Evolutionary conservation across 2,113 vertebrate genomes (phyloP), one percentile per base, ranked within the genome.

Genomic region (Bos indicus): DNA sequence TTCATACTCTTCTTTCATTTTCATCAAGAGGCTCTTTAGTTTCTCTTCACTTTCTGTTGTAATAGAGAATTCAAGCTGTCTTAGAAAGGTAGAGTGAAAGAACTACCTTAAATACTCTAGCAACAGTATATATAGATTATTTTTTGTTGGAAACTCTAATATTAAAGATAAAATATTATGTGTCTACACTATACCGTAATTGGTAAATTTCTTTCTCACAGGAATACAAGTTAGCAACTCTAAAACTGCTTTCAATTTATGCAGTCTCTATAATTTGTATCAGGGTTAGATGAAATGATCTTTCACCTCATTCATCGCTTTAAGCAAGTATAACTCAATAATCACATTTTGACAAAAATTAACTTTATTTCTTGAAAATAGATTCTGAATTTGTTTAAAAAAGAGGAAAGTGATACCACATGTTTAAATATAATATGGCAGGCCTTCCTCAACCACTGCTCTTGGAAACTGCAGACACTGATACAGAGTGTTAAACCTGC

Each of bases 381-480:
- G 1, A 40, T 59, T 88, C 80, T 86, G 5, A 36, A 23, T 60
- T 36, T 87, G 14, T 7, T 36, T 43, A 36, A 10, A 71, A 28
- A 5, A 40, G 12, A 89, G 4, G 26, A 36, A 14, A 4, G 7
- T 51, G 12, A 2, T 2, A 60, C 10, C 6, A 14, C 3, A 1
- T 13, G 3, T 87, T 90, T 59, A 59, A 25, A 25, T 36, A 9
- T 25, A 13, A 51, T 51, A 14, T n/a, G 4, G 1, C 0, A 16
- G 1, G 13, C 6, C 48, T 93, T 43, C 4, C 3, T 67, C 4
- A 56, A 40, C 13, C 46, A 6, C 1, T 17, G 11, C 54, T 81
- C 13, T n/a, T 2, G n/a, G 64, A 82, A 60, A 21, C 2, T 25
- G 3, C 6, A 64, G 11, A 56, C 2, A 5, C 9, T 67, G 6